These are phyloP conservation scores for Chlorocebus sabaeus DNA, from an alignment of 2,113 vertebrate species.

Conservation along the genomic window DNA sequence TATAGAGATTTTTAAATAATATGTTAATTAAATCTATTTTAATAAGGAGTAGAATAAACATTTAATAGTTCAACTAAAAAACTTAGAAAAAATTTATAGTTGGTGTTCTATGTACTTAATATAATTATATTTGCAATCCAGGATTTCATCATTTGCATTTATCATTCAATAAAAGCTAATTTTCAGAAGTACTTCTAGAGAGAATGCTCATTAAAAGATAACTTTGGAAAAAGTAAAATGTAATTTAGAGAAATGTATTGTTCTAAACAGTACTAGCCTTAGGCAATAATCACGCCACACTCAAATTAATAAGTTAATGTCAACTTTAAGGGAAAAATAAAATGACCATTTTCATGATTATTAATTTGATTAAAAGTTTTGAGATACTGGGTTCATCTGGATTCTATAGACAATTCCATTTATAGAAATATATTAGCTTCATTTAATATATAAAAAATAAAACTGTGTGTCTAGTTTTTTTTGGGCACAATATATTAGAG, in stretches of 20 bases:
- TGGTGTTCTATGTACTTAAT: conserved; percentile 1
- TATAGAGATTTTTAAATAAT: background rate
- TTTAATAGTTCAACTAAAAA: background rate
- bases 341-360: conserved; percentile 7
- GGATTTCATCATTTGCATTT: conserved; percentile 11
- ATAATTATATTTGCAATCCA: conserved; percentile 21
- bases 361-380: conserved; percentile 61
- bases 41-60: background rate
- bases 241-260: conserved; percentile 28
- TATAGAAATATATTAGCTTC: conserved; percentile 22
- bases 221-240: background rate
- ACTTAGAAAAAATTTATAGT: background rate
- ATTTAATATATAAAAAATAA: conserved; percentile 28
- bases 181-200: conserved; percentile 15
- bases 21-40: background rate
- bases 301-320: conserved; percentile 42
- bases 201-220: conserved; percentile 21
- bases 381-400: conserved; percentile 11
- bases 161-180: background rate
- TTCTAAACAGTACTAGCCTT: background rate
- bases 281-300: background rate
- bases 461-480: background rate
- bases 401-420: conserved; percentile 20
- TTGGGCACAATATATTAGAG: conserved; percentile 41
- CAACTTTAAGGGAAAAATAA: conserved; percentile 38